These are phyloP conservation scores for Rhopilema esculentum DNA, from an alignment of 30 jellyfish, hydroid and myxozoan genomes.

Conservation along the genomic window DNA sequence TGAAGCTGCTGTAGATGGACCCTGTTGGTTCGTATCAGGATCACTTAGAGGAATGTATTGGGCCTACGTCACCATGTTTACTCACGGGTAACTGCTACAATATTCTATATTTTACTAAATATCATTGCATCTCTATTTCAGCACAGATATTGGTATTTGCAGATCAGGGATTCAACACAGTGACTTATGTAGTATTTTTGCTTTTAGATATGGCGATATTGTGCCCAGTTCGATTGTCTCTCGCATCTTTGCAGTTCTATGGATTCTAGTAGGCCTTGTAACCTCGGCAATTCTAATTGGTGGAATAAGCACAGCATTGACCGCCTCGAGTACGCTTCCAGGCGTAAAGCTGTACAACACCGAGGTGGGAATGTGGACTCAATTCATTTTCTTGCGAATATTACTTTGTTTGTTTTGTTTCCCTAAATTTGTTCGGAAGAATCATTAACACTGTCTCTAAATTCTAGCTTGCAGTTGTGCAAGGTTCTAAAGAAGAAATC, in stretches of 20 bases:
- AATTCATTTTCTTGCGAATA: not conserved
- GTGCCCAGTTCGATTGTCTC: conserved; percentile 40
- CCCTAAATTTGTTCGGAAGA: too few relatives aligned
- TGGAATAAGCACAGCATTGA: conserved; percentile 60
- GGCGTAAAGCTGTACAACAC: conserved; percentile 44
- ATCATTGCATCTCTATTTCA: not conserved
- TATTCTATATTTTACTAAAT: not conserved
- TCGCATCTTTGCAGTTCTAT: conserved; percentile 44
- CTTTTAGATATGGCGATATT: conserved; percentile 65
- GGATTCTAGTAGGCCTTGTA: conserved; percentile 65
- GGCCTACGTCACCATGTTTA: conserved; percentile 77
- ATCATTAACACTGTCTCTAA: too few relatives aligned
- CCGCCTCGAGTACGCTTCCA: conserved; percentile 15
- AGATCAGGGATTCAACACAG: too few relatives aligned
- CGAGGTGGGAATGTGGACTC: conserved; percentile 22
- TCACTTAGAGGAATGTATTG: conserved; percentile 62
- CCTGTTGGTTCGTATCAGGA: conserved; percentile 13
- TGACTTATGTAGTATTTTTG: not conserved
- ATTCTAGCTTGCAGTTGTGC: conserved; percentile 59
- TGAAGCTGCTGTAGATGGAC: not conserved
- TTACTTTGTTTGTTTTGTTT: not conserved
- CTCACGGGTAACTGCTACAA: conserved; percentile 65
- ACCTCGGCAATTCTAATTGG: conserved; percentile 73
- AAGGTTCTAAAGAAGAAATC: conserved; percentile 57
- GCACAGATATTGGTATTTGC: not conserved